A percentile compares a stretch with the other conserved stretches of the same genome.
These are phyloP conservation scores for Atlantisia rogersi DNA, from an alignment of 2,113 vertebrate species.

Conservation along the genomic window DNA sequence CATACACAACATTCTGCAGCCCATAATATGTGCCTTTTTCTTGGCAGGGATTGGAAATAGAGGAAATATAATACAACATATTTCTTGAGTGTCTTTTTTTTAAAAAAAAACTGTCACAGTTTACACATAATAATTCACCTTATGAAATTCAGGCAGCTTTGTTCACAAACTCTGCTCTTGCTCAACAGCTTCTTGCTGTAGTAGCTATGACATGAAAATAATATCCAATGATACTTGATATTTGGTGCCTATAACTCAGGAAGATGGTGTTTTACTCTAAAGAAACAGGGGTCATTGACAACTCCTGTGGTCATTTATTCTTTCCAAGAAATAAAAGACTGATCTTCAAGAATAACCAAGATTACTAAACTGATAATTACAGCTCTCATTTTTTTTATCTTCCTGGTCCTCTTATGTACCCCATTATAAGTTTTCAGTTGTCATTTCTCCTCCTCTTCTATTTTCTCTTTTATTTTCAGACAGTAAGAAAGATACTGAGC, in stretches of 20 bases:
- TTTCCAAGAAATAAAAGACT: accelerated
- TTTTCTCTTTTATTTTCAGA: not conserved
- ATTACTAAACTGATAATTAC: not conserved
- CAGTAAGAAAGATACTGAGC: not conserved
- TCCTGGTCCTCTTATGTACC: not conserved
- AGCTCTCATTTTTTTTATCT: not conserved
- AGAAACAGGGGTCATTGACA: not conserved
- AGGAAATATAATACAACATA: not conserved
- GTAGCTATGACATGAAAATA: no score
- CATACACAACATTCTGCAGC: not conserved
- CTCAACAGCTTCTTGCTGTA: not conserved
- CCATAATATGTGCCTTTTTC: not conserved
- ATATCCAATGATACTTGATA: accelerated
- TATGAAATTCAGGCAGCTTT: not conserved
- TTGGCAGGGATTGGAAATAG: not conserved
- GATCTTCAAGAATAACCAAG: not conserved
- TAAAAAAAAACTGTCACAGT: not conserved
- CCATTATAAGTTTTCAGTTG: accelerated
- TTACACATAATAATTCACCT: not conserved
- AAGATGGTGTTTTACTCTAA: not conserved
- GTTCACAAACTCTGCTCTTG: not conserved
- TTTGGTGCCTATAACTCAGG: accelerated
- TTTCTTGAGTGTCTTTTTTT: not conserved
- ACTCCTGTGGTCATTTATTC: not conserved
- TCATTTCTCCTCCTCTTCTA: not conserved